Percentiles rank a stretch among this genome's conserved stretches.
phyloP scores from a whole-genome alignment of 35 echinoderm and acorn worm species.

The Hemicentrotus pulcherrimus region DNA sequence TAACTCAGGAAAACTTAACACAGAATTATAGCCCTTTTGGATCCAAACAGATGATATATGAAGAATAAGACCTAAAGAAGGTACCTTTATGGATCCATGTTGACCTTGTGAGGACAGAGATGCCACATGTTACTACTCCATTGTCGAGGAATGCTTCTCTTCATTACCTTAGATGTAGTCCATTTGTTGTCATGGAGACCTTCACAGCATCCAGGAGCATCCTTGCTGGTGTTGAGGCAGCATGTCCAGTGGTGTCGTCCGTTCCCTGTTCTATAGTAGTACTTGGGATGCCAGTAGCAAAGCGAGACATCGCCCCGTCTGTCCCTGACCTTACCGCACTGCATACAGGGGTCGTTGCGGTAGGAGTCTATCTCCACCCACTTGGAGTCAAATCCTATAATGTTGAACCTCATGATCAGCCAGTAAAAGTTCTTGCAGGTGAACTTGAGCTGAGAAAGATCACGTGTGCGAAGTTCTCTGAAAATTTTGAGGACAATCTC shows the following conservation, averaged over 20 bases:
- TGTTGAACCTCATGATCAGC: constrained; percentile 85
- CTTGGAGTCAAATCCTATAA: constrained; percentile 68
- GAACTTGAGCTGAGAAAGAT: constrained; percentile 85
- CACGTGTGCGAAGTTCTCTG: constrained; percentile 62
- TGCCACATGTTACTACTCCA: constrained; percentile 57
- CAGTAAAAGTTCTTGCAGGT: constrained; percentile 90
- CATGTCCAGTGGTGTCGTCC: constrained; percentile 89
- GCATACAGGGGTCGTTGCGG: constrained; percentile 86
- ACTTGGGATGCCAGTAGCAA: constrained; percentile 91
- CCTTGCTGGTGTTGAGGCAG: constrained; percentile 65
- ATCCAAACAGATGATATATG: no score
- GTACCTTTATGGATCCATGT: not conserved
- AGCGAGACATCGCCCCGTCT: constrained; percentile 89
- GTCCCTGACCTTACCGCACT: constrained; percentile 95
- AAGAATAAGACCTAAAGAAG: not conserved
- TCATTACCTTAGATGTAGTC: constrained; percentile 64
- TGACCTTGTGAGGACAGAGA: constrained; percentile 16
- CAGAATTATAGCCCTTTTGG: no score
- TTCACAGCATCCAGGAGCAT: constrained; percentile 70
- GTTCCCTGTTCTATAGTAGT: constrained; percentile 84
- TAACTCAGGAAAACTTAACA: no score
- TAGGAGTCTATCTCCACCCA: constrained; percentile 67
- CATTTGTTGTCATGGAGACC: constrained; percentile 95
- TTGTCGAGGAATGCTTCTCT: constrained; percentile 69
- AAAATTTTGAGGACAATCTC: constrained; percentile 82